These are phyloP conservation scores for Heliconius hermathena DNA, from an alignment of 1,140 invertebrate species.

Conservation along the genomic window DNA sequence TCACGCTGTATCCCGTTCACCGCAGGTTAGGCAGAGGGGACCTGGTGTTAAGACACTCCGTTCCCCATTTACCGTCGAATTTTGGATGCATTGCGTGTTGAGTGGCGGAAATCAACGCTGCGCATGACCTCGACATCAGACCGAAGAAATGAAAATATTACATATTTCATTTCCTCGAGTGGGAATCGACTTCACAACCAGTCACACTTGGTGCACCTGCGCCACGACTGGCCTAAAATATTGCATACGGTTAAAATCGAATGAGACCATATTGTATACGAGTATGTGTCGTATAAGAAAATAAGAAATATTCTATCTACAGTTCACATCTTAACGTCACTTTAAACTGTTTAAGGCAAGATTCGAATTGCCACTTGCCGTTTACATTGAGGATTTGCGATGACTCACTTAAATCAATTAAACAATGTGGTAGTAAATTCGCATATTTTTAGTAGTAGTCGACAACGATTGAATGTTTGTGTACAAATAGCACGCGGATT, in stretches of 20 bases:
- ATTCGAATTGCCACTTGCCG: background rate
- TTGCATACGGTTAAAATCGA: background rate
- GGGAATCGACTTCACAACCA: no score
- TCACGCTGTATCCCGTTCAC: no score
- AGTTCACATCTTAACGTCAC: background rate
- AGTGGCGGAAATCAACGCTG: no score
- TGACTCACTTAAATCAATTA: background rate
- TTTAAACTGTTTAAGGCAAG: no score
- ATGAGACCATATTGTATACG: background rate
- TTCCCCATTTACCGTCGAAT: no score
- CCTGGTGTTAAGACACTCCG: no score
- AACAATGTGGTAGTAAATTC: background rate
- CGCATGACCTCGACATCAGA: no score
- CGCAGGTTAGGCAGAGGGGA: no score
- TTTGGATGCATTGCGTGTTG: no score
- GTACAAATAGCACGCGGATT: slow-evolving; percentile 46
- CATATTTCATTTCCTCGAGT: no score
- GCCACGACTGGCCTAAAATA: background rate
- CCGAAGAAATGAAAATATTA: no score
- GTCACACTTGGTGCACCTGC: no score
- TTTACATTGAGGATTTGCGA: background rate
- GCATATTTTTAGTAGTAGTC: slow-evolving; percentile 16
- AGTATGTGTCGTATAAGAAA: background rate
- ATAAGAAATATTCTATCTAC: background rate
- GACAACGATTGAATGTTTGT: slow-evolving; percentile 38